phyloP scores from a whole-genome alignment of 2,113 vertebrate genomes.

The Scalopus aquaticus region DNA sequence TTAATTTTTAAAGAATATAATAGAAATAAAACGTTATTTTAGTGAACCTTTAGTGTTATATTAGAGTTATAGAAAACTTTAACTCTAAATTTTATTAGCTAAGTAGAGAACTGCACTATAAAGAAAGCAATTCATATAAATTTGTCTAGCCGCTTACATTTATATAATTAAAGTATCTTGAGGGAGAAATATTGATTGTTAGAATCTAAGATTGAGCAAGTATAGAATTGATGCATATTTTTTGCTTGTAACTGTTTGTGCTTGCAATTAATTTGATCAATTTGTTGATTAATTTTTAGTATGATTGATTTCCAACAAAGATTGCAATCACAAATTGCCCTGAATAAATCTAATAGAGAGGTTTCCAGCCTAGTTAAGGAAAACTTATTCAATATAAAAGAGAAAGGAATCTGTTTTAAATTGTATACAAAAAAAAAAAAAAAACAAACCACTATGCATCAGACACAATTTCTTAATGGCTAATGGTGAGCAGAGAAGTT shows the following conservation, averaged over 20 bases:
- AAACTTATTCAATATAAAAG: conserved; percentile 23
- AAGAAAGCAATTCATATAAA: conserved; percentile 2
- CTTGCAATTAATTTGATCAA: conserved; percentile 35
- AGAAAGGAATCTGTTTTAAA: conserved; percentile 16
- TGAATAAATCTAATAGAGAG: conserved; percentile 27
- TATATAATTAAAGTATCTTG: conserved; percentile 35
- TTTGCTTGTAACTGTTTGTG: neutral
- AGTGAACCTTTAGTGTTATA: neutral
- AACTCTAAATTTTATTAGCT: conserved; percentile 26
- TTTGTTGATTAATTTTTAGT: conserved; percentile 34
- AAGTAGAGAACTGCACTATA: neutral
- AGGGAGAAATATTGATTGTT: neutral
- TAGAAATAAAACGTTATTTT: conserved; percentile 9
- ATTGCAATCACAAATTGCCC: neutral
- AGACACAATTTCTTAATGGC: neutral
- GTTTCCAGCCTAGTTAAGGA: neutral
- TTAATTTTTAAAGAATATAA: neutral
- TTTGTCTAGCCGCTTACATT: neutral
- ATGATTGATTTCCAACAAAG: conserved; percentile 38
- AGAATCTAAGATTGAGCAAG: neutral
- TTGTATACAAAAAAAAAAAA: neutral
- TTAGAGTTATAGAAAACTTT: neutral
- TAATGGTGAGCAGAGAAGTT: neutral
- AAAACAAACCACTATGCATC: neutral
- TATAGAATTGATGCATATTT: neutral